Evolutionary conservation across 2,888 invertebrate genomes (phyloP).

Genomic region (Trachelus troglodyta): DNA sequence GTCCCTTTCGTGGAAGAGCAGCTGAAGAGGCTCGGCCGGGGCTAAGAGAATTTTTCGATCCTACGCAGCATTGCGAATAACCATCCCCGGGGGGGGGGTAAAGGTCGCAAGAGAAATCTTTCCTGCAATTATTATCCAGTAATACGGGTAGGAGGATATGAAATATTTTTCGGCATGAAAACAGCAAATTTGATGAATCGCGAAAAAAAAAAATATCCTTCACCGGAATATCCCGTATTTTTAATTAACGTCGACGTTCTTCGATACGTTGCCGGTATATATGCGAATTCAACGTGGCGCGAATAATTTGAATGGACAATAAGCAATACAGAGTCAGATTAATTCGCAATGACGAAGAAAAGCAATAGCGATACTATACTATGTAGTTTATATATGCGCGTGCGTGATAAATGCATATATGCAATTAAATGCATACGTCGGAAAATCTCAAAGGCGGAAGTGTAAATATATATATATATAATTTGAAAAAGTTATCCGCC

Average conservation of each 20-base stretch:
- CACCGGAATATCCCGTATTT: neutral
- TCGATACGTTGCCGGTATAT: neutral
- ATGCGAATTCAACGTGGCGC: neutral
- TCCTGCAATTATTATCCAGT: neutral
- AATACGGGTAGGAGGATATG: neutral
- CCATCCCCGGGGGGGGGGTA: neutral
- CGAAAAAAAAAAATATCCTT: neutral
- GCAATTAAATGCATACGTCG: no score
- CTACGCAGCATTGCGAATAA: neutral
- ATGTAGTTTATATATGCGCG: no score
- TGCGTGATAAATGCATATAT: neutral
- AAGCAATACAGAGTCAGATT: neutral
- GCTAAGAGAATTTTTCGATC: neutral
- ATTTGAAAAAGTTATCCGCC: neutral
- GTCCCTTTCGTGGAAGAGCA: neutral
- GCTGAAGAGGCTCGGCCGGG: neutral
- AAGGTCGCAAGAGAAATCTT: neutral
- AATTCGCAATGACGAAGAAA: neutral
- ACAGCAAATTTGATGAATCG: neutral
- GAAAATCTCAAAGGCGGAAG: no score
- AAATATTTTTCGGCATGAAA: neutral
- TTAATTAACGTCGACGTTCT: neutral
- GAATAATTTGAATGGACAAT: neutral
- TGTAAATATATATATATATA: neutral
- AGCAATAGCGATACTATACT: neutral